phyloP scores from a whole-genome alignment of 2,888 invertebrate genomes.

The Geophilus truncorum region DNA sequence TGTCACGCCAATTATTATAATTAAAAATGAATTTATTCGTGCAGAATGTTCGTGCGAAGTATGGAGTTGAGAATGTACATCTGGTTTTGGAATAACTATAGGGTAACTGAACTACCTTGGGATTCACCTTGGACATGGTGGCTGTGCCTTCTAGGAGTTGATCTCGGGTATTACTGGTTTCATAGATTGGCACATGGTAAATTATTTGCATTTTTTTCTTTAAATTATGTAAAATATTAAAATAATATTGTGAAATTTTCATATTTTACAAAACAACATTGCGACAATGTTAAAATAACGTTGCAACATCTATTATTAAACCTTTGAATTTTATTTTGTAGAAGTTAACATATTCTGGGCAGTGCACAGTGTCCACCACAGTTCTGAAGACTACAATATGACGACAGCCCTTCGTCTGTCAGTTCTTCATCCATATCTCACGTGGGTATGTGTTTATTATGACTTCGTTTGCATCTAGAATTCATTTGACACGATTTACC shows the following conservation, averaged over 20 bases:
- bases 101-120: conserved; percentile 69
- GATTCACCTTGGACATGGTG: conserved; percentile 74
- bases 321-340: conserved; percentile 47
- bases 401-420: conserved; percentile 78
- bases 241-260: too few relatives aligned
- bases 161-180: conserved; percentile 86
- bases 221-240: too few relatives aligned
- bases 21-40: neutral
- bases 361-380: conserved; percentile 85
- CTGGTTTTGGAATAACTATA: conserved; percentile 68
- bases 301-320: neutral
- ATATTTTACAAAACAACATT: too few relatives aligned
- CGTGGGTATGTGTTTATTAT: conserved; percentile 56
- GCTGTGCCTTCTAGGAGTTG: conserved; percentile 69
- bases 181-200: conserved; percentile 83
- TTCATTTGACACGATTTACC: too few relatives aligned
- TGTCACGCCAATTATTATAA: neutral
- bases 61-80: conserved; percentile 53
- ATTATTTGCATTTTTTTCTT: conserved; percentile 31
- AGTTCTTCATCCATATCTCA: conserved; percentile 71
- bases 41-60: conserved; percentile 21
- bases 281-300: too few relatives aligned
- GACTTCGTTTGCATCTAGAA: too few relatives aligned
- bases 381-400: conserved; percentile 83
- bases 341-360: conserved; percentile 83